These are phyloP conservation scores for Hystrix brachyura DNA, from an alignment of 2,113 vertebrate species.

Conservation along the genomic window DNA sequence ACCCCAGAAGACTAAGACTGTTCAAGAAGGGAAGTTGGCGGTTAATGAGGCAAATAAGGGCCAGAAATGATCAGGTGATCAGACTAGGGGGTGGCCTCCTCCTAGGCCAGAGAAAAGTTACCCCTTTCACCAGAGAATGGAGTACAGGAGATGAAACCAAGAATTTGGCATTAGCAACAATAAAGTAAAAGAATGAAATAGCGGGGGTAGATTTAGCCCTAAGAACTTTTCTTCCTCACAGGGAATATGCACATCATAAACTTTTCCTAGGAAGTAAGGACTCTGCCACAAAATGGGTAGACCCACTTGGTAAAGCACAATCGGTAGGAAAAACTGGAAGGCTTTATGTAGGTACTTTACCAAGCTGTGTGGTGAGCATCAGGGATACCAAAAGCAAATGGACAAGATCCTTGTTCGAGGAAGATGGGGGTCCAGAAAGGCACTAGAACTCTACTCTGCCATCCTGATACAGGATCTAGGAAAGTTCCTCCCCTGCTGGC, in stretches of 20 bases:
- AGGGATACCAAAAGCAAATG: background rate
- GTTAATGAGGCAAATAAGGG: background rate
- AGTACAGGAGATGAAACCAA: background rate
- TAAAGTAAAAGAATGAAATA: slow-evolving; percentile 24
- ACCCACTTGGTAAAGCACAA: background rate
- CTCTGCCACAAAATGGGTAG: background rate
- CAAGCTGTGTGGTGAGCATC: background rate
- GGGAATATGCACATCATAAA: background rate
- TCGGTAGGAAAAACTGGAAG: background rate
- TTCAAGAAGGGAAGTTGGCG: background rate
- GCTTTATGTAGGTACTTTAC: background rate
- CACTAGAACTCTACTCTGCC: background rate
- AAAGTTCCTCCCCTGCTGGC: background rate
- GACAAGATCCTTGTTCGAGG: background rate
- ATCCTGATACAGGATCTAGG: background rate
- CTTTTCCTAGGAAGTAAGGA: background rate
- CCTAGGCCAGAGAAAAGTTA: background rate
- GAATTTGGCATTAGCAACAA: background rate
- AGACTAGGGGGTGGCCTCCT: background rate
- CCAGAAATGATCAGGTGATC: background rate
- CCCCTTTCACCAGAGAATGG: background rate
- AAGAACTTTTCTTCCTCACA: background rate
- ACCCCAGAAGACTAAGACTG: background rate
- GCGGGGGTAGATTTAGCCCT: background rate
- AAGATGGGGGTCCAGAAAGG: background rate